Base-by-base conservation (phyloP, 2,113 vertebrate species). In the Oncorhynchus kisutch region DNA sequence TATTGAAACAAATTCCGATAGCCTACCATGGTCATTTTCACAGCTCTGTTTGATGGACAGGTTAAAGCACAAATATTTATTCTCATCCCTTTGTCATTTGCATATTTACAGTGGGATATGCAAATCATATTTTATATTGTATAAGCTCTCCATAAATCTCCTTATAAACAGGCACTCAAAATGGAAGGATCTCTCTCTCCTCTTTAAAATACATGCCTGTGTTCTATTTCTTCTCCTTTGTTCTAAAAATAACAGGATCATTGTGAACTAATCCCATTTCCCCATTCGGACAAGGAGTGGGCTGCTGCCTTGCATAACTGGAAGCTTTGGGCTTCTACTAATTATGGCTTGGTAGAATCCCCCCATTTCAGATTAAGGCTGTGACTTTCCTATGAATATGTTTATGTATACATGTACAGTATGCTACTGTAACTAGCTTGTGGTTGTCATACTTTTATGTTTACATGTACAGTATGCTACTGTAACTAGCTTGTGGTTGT, bases 21-120 rank as follows among this genome's bases (percentile, higher is more conserved):
- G 39, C 39, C 9, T 45, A 45, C 39, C 9, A 45, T 45, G 39
- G 39, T 45, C 39, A 12, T 45, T 45, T 45, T 45, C 54, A 70
- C 67, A 73, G 48, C 65, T 49, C 75, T 22, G 74, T 51, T 25
- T 71, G 65, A 75, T 74, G 25, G 59, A 80, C 69, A 85, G 79
- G 82, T 86, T 84, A 57, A 12, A 71, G 75, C 75, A 81, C 85
- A 78, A 81, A 84, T 81, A 84, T 84, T 20, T 60, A 67, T 78
- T 81, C 80, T 83, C 71, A 67, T 81, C 75, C 72, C 59, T 59
- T 34, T 77, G 14, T 79, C 77, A 86, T 90, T 87, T 89, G 77
- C 84, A 90, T 90, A 87, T 89, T 90, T 87, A 86, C 84, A 85
- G 84, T 88, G 82, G 75, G 79, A 76, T 81, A 81, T 88, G 82